phyloP scores from a whole-genome alignment of 2,888 invertebrate species.

The Aromia moschata region DNA sequence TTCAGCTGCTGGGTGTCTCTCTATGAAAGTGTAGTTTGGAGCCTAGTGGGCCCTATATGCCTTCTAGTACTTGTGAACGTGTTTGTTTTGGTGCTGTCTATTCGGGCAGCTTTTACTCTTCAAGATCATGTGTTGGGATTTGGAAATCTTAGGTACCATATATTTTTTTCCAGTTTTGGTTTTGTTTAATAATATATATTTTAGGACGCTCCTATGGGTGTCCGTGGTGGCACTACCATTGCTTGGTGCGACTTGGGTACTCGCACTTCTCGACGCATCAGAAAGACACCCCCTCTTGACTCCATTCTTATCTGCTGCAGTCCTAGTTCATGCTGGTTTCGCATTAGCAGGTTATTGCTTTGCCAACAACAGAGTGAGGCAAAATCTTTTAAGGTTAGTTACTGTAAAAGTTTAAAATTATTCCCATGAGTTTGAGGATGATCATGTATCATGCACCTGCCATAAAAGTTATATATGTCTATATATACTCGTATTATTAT shows the following conservation, averaged over 20 bases:
- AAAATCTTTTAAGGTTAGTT: conserved; percentile 72
- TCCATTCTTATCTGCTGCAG: conserved; percentile 79
- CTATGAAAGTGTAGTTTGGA: conserved; percentile 94
- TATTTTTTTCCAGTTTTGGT: neutral
- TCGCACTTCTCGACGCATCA: conserved; percentile 81
- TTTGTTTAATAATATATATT: conserved; percentile 21
- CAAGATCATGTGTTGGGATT: conserved; percentile 91
- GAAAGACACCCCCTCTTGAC: conserved; percentile 78
- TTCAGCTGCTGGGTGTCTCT: conserved; percentile 93
- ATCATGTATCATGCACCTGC: too few species aligned
- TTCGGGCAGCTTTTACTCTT: conserved; percentile 89
- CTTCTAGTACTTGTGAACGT: conserved; percentile 81
- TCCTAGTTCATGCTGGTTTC: conserved; percentile 82
- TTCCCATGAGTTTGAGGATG: too few species aligned
- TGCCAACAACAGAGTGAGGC: conserved; percentile 84
- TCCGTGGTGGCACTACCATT: conserved; percentile 88
- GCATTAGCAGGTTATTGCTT: conserved; percentile 88
- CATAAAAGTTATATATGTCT: too few species aligned
- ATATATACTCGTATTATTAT: too few species aligned
- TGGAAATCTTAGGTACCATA: conserved; percentile 66
- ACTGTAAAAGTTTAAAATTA: too few species aligned
- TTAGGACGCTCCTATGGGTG: conserved; percentile 83
- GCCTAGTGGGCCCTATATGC: conserved; percentile 90
- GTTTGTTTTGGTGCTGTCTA: conserved; percentile 82
- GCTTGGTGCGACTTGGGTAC: conserved; percentile 86